Conservation (phyloP, 2,113 vertebrate species). For the Tautogolabrus adspersus region DNA sequence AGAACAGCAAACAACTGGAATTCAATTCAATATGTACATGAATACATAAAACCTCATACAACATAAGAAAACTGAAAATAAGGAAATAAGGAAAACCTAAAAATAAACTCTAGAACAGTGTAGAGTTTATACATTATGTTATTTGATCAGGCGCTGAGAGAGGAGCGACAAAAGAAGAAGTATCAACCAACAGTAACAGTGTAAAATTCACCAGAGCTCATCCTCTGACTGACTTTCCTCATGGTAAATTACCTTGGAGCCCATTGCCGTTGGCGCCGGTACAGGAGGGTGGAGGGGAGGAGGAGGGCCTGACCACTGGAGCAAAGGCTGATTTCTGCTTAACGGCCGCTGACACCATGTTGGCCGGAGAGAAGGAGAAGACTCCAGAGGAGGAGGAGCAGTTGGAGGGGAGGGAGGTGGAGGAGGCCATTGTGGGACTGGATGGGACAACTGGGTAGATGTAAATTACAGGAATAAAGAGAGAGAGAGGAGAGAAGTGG, state of each 20-base stretch:
- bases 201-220: not conserved
- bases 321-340: constrained; percentile 99
- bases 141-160: too few relatives aligned
- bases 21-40: too few relatives aligned
- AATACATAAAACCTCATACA: too few relatives aligned
- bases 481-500: not conserved
- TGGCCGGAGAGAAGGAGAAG: constrained; percentile 99
- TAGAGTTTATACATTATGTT: too few relatives aligned
- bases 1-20: too few relatives aligned
- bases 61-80: too few relatives aligned
- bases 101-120: too few relatives aligned
- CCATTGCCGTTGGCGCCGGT: constrained; percentile 97
- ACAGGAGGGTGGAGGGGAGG: constrained; percentile 96
- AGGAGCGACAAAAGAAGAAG: not conserved
- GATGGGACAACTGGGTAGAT: constrained; percentile 91
- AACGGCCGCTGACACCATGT: constrained; percentile 98
- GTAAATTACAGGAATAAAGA: not conserved
- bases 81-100: too few relatives aligned
- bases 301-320: constrained; percentile 95
- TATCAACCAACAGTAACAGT: not conserved
- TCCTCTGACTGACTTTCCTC: constrained; percentile 14
- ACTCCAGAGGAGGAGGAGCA: constrained; percentile 98
- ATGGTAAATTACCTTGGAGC: constrained; percentile 91
- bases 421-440: constrained; percentile 98
- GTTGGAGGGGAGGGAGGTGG: constrained; percentile 97